Evolutionary conservation across 2,113 vertebrate genomes (phyloP).

Genomic region (Cephalopholis sonnerati): DNA sequence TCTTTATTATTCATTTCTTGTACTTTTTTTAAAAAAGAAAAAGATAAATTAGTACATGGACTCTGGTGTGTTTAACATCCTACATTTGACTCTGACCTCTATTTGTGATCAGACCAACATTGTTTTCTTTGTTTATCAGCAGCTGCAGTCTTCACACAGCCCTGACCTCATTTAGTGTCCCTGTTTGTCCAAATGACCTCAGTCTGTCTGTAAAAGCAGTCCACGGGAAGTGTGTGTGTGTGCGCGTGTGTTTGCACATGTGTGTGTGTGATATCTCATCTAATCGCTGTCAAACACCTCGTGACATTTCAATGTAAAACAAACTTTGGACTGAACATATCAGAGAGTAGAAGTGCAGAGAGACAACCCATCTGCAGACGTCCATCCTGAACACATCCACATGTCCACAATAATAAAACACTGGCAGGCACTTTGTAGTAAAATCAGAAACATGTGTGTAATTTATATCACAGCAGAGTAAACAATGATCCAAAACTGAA

Average conservation of each 20-base stretch:
- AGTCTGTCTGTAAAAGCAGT: too few relatives aligned
- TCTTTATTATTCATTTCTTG: too few relatives aligned
- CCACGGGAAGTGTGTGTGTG: slow-evolving; percentile 3
- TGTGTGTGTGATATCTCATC: background rate
- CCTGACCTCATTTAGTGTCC: slow-evolving; percentile 25
- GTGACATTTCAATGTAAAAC: slow-evolving; percentile 1
- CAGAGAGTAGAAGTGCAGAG: background rate
- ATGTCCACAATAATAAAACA: too few relatives aligned
- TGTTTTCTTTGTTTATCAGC: slow-evolving; percentile 33
- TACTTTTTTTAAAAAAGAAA: too few relatives aligned
- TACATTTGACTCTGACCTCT: slow-evolving; percentile 3
- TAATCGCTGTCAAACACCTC: background rate
- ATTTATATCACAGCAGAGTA: too few relatives aligned
- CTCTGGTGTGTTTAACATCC: too few relatives aligned
- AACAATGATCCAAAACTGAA: too few relatives aligned
- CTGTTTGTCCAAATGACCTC: too few relatives aligned
- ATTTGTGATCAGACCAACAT: background rate
- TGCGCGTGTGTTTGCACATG: background rate
- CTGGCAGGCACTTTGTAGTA: too few relatives aligned
- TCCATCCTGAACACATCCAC: too few relatives aligned
- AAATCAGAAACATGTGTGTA: too few relatives aligned
- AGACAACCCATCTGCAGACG: background rate
- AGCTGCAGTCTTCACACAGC: slow-evolving; percentile 25
- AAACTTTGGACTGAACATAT: slow-evolving; percentile 18
- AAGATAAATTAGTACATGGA: too few relatives aligned